Conservation (phyloP, 1,140 invertebrate species). For the Ostrea denselamellosa region DNA sequence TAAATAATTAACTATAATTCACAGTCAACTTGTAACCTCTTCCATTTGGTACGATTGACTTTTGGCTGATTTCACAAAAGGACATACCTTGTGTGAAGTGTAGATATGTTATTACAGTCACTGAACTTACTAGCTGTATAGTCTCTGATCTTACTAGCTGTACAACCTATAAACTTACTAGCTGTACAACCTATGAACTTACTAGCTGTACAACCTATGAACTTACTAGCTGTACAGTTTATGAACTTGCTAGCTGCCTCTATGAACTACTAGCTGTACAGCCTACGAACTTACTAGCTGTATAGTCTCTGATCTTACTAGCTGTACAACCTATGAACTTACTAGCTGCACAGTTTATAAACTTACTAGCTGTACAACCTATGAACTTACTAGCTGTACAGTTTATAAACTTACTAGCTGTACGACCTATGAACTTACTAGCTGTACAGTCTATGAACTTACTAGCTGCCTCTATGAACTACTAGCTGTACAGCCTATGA, state of each 20-base stretch:
- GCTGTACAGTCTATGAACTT: conserved; percentile 68
- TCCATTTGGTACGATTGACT: too few relatives aligned
- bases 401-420: conserved; percentile 73
- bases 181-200: conserved; percentile 68
- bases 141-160: conserved; percentile 73
- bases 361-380: conserved; percentile 76
- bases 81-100: neutral
- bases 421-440: conserved; percentile 70
- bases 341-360: conserved; percentile 77
- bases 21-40: too few relatives aligned
- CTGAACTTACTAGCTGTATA: conserved; percentile 73
- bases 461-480: conserved; percentile 76
- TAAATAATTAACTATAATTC: too few relatives aligned
- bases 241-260: conserved; percentile 76
- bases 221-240: conserved; percentile 76
- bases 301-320: conserved; percentile 70
- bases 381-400: conserved; percentile 73
- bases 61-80: too few relatives aligned
- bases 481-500: conserved; percentile 76
- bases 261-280: conserved; percentile 73
- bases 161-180: conserved; percentile 70
- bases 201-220: conserved; percentile 76
- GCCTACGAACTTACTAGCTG: conserved; percentile 74
- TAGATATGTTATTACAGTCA: too few relatives aligned
- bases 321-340: conserved; percentile 68